A percentile compares a stretch with the other conserved stretches of the same genome.
Evolutionary conservation across 2,888 invertebrate species (phyloP).

Genomic region (Xestia xanthographa): DNA sequence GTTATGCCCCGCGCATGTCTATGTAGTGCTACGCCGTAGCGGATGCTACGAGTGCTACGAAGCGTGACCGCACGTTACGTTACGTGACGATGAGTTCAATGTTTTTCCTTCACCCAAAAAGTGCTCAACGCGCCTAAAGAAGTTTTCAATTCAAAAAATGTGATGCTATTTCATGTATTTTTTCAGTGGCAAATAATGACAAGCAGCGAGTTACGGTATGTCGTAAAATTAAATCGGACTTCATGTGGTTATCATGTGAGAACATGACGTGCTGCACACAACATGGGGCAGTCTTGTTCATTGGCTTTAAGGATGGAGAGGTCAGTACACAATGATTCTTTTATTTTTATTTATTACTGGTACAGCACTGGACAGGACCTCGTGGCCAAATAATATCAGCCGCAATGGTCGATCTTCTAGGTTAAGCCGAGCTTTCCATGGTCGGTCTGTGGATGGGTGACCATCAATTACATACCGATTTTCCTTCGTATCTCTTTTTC

Average conservation of each 20-base stretch:
- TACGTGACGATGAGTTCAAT: too few relatives aligned
- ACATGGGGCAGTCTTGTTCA: constrained; percentile 75
- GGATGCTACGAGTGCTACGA: too few relatives aligned
- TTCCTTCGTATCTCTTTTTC: too few relatives aligned
- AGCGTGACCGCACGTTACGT: too few relatives aligned
- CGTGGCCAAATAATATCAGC: background rate
- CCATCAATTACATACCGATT: background rate
- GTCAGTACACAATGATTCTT: constrained; percentile 65
- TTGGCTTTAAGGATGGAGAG: constrained; percentile 77
- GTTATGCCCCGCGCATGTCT: too few relatives aligned
- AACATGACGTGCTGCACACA: constrained; percentile 71
- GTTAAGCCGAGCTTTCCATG: background rate
- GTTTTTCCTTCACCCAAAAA: too few relatives aligned
- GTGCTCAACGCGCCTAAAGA: too few relatives aligned
- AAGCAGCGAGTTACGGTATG: constrained; percentile 9
- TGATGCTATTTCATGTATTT: background rate
- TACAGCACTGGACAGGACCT: too few relatives aligned
- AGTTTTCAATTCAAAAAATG: too few relatives aligned
- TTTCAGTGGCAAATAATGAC: constrained; percentile 26
- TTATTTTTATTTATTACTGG: background rate
- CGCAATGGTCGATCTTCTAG: background rate
- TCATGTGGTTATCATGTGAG: constrained; percentile 67
- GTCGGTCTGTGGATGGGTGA: background rate
- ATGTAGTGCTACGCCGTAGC: too few relatives aligned
- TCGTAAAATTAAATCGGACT: constrained; percentile 35